phyloP scores from a whole-genome alignment of 2,797 vertebrate genomes.

The Bufotes viridis region DNA sequence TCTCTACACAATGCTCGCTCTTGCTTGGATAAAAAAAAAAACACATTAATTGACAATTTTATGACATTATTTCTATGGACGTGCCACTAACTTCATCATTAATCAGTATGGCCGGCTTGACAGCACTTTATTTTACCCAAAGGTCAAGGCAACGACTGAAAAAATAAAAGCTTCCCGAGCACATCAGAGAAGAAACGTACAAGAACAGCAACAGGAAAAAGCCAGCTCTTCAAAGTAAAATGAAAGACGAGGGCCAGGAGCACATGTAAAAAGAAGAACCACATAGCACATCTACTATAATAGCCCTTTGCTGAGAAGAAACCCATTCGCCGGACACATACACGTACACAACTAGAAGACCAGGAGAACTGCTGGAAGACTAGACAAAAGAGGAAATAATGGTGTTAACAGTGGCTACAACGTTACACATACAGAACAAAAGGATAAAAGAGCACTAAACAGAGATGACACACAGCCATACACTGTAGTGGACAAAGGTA shows the following conservation, averaged over 20 bases:
- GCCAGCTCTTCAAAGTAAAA: neutral
- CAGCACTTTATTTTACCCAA: neutral
- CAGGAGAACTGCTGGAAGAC: neutral
- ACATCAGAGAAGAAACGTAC: neutral
- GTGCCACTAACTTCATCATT: too few relatives aligned
- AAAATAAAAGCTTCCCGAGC: neutral
- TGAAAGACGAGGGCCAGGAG: neutral
- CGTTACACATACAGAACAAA: neutral
- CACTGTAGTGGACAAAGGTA: too few relatives aligned
- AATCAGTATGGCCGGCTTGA: too few relatives aligned
- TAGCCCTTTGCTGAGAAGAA: neutral
- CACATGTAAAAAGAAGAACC: neutral
- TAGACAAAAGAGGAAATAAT: slow-evolving; percentile 3
- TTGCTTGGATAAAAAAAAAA: too few relatives aligned
- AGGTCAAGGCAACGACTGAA: neutral
- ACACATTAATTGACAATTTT: too few relatives aligned
- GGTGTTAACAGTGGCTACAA: neutral
- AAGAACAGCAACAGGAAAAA: neutral
- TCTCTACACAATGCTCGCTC: too few relatives aligned
- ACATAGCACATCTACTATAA: neutral
- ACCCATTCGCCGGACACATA: neutral
- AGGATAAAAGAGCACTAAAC: neutral
- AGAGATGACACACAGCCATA: neutral
- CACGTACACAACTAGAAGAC: neutral
- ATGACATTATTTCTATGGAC: too few relatives aligned